Base-by-base conservation (phyloP, 2,888 invertebrate genomes). In the Anticlea derivata region DNA sequence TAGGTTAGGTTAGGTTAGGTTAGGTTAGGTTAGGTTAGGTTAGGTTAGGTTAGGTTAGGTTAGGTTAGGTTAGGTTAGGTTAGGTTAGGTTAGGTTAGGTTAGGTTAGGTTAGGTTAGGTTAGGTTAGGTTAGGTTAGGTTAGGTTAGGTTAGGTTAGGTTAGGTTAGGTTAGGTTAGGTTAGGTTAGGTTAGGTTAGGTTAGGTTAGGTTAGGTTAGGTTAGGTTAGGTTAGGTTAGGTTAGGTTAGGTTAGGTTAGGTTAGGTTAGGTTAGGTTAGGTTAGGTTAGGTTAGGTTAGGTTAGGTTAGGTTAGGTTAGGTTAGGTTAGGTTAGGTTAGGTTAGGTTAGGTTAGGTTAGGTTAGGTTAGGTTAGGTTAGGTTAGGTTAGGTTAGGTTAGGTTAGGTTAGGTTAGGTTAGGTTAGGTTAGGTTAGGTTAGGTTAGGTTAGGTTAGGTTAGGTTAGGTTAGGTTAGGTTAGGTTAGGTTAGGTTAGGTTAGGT, bases 241-340 rank as follows among this genome's bases (percentile, higher is more conserved):
- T 54, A 51, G 55, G 58, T 47, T 57, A 52, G 51, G 50, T 38
- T 50, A 39, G 48, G 56, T 52, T 54, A 52, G 55, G 57, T 57
- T 57, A 59, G 59, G 55, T 55, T 50, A 59, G 60, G 60, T 60
- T 60, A 56, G 56, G 59, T 56, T 54, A 55, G 59, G 59, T 60
- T 56, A 60, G 59, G 55, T 60, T 56, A 59, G 59, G 60, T 59
- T 59, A 55, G 56, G 59, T 54, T 57, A 55, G 56, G 60, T 57
- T 59, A 59, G 59, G 59, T 55, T 49, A 55, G 58, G 55, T 53
- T 56, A 45, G 58, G 50, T 55, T 50, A 47, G 46, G 54, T 50
- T 50, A 50, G 50, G 50, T 51, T 51, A 51, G 50, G 50, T 51
- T 51, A 55, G 55, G 55, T 55, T 55, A 51, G 50, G 48, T 56